Base-by-base conservation (phyloP, 1,140 invertebrate species). In the Bombus soroeensis region DNA sequence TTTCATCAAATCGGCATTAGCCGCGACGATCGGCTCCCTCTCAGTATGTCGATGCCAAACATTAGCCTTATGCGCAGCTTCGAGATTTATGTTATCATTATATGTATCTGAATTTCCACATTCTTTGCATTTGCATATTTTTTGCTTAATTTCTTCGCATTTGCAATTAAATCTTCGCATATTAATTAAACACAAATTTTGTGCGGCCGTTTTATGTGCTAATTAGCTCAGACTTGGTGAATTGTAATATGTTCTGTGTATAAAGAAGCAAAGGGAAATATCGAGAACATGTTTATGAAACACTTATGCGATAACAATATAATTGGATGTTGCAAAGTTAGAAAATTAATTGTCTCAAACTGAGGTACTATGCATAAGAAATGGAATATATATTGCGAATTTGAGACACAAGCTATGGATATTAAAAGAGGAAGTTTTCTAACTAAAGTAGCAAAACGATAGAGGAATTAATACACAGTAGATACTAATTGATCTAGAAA, bases 1-100 rank as follows among this genome's bases (percentile, higher is more conserved):
- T 92, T 92, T 93, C 92, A 92, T 93, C 87, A 92, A 90, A 89
- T 81, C 73, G 85, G 73, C 89, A 91, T 91, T 91, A 91, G 89
- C 74, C 75, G 43, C 32, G 71, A 41, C 59, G 78, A 76, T 57
- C 83, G 64, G 64, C 64, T 81, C 88, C 83, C 70, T 86, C 88
- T 76, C 66, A 59, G 32, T 34, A 68, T 18, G 39, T 32, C 66
- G 8, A 53, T 53, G 47, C 47, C 47, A 84, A 77, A 57, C 74
- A 84, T 89, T 76, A 77, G 32, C 72, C 37, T 41, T 72, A n/a
- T 39, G 25, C 22, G 43, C 43, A 37, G 2, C 15, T 34, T 25
- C 15, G 28, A 64, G 32, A 25, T 22, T 66, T 18, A 6, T 71
- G 18, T 79, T 76, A 41, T 79, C 39, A 80, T 82, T 88, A 81